Evolutionary conservation across 2,888 invertebrate genomes (phyloP).

Genomic region (Neocrepidodera transversa): DNA sequence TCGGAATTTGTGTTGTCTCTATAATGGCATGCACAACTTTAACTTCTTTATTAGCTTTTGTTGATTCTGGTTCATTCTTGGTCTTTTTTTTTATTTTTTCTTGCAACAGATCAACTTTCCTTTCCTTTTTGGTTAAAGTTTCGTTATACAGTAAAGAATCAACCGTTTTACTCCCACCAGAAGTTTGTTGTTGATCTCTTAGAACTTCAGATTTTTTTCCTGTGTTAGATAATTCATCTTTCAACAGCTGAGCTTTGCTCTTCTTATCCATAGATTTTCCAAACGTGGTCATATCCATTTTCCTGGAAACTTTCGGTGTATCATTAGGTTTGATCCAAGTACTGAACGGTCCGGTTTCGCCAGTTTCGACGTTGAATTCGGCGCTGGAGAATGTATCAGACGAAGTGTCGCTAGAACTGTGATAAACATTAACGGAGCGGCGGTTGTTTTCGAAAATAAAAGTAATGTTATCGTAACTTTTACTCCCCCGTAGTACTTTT

Average conservation of each 20-base stretch:
- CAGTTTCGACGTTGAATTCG: conserved; percentile 43
- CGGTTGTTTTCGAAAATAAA: conserved; percentile 38
- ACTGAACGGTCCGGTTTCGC: conserved; percentile 25
- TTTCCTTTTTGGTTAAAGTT: too few species aligned
- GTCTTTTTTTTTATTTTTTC: conserved; percentile 21
- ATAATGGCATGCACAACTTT: too few species aligned
- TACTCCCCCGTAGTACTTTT: conserved; percentile 33
- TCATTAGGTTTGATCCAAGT: neutral
- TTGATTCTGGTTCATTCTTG: neutral
- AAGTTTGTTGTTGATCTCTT: too few species aligned
- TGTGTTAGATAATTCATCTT: neutral
- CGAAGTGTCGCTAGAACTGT: conserved; percentile 13
- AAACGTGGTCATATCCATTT: neutral
- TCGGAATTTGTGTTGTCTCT: too few species aligned
- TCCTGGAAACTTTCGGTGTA: neutral
- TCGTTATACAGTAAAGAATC: too few species aligned
- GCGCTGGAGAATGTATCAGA: conserved; percentile 39
- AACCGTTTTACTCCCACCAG: too few species aligned
- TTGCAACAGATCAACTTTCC: conserved; percentile 24
- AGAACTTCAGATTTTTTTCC: too few species aligned
- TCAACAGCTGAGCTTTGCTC: neutral
- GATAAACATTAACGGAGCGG: neutral
- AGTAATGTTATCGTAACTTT: conserved; percentile 46
- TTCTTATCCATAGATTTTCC: neutral
- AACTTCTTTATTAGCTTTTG: too few species aligned